phyloP scores from a whole-genome alignment of 2,113 vertebrate species.

The Vombatus ursinus region DNA sequence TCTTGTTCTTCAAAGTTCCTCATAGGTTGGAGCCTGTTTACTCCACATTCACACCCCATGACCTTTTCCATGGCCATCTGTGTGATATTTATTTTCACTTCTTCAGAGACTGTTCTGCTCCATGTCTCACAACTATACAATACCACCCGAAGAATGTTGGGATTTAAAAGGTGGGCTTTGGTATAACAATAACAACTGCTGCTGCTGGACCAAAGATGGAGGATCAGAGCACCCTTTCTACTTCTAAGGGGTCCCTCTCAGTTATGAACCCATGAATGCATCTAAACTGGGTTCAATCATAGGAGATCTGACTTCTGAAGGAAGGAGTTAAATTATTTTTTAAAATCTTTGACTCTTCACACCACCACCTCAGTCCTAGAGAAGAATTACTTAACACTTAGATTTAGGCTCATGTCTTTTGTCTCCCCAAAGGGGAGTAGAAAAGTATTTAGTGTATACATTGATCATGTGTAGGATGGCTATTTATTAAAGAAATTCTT shows the following conservation, averaged over 20 bases:
- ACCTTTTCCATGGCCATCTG: neutral
- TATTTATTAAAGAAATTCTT: no score
- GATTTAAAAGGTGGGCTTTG: neutral
- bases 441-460: no score
- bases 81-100: neutral
- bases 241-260: neutral
- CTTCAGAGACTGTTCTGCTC: neutral
- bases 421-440: no score
- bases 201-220: neutral
- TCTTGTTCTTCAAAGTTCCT: neutral
- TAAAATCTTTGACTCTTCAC: neutral
- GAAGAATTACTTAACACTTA: no score
- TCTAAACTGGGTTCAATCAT: neutral
- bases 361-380: neutral
- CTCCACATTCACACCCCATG: neutral
- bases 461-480: no score
- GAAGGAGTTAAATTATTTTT: neutral
- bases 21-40: neutral
- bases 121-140: neutral
- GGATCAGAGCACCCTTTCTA: neutral
- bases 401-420: neutral
- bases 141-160: neutral
- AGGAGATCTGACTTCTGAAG: neutral
- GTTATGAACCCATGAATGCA: neutral
- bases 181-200: neutral